phyloP scores from a whole-genome alignment of 2,797 vertebrate species.

The Catostomus latipinnis region DNA sequence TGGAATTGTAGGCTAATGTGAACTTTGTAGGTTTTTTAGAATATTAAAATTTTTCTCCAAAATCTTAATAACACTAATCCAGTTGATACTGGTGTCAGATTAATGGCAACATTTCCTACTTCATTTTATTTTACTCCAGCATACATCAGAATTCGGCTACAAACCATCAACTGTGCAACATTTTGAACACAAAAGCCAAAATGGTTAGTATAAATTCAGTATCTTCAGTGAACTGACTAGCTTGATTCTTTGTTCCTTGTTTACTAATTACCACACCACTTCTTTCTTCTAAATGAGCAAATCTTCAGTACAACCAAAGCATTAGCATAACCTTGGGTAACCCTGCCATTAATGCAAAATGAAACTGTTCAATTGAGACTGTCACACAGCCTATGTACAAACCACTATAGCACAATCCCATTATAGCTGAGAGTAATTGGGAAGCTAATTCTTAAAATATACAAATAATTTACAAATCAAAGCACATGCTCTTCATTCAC shows the following conservation, averaged over 20 bases:
- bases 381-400: background rate
- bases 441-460: conserved; percentile 13
- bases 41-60: too few relatives aligned
- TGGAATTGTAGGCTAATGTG: too few relatives aligned
- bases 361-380: background rate
- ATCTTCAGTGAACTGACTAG: background rate
- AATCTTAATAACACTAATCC: background rate
- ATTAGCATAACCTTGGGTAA: background rate
- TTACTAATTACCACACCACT: conserved; percentile 38
- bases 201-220: background rate
- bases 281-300: conserved; percentile 17
- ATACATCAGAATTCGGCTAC: background rate
- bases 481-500: background rate
- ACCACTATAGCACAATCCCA: background rate
- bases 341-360: conserved; percentile 4
- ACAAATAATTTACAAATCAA: conserved; percentile 11
- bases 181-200: background rate
- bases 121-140: background rate
- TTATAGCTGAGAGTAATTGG: background rate
- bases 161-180: background rate
- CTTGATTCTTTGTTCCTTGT: conserved; percentile 37
- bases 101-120: background rate
- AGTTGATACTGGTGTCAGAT: background rate
- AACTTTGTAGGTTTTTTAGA: too few relatives aligned
- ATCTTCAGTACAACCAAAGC: background rate